Percentiles rank a stretch among this genome's conserved stretches.
Evolutionary conservation across 2,888 invertebrate species (phyloP).

Genomic region (Priocnemis perturbator): DNA sequence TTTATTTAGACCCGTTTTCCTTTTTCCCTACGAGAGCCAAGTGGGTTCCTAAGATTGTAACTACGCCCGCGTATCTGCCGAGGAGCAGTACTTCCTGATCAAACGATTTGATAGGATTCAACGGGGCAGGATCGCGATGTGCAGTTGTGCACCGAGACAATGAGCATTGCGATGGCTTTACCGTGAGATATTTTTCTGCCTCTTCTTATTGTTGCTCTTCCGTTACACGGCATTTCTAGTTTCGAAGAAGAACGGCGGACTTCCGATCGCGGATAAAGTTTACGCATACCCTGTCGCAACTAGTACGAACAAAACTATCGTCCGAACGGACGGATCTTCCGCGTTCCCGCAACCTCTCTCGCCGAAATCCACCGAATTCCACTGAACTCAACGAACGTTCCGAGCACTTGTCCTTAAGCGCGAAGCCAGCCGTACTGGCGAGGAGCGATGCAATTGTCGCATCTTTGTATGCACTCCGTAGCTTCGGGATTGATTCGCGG

Average conservation of each 20-base stretch:
- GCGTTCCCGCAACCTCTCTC: too few relatives aligned
- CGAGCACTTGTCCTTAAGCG: too few relatives aligned
- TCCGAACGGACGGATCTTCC: too few relatives aligned
- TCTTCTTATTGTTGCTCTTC: conserved; percentile 49
- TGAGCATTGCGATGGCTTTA: conserved; percentile 54
- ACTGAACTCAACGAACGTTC: too few relatives aligned
- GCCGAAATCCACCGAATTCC: too few relatives aligned
- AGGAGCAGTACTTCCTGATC: conserved; percentile 38
- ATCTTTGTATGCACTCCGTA: conserved; percentile 24
- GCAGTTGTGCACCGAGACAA: conserved; percentile 54
- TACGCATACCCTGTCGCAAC: background rate
- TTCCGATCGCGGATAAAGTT: background rate
- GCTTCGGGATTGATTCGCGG: too few relatives aligned
- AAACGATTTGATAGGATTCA: conserved; percentile 54
- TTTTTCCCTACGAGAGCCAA: too few relatives aligned
- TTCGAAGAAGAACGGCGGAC: conserved; percentile 45
- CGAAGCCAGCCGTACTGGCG: background rate
- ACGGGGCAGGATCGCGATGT: conserved; percentile 38
- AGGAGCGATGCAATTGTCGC: conserved; percentile 30
- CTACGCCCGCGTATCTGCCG: too few relatives aligned
- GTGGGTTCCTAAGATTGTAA: too few relatives aligned
- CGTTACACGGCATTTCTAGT: conserved; percentile 44
- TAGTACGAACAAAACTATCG: too few relatives aligned
- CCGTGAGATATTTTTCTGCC: conserved; percentile 53
- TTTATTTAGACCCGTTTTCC: too few relatives aligned